Conservation (phyloP, 2,888 invertebrate genomes). For the Leucoma salicis region DNA sequence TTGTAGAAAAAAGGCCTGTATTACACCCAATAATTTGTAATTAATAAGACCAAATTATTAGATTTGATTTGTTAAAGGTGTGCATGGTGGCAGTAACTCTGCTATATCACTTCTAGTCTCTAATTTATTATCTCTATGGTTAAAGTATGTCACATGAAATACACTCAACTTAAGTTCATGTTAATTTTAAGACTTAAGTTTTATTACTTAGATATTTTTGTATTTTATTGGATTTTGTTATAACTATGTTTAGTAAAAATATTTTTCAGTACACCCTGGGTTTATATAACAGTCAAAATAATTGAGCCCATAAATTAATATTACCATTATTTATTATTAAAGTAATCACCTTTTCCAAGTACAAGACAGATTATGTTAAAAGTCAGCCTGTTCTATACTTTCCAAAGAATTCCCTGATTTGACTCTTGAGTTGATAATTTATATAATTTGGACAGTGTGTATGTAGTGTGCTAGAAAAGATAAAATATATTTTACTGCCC, state of each 20-base stretch:
- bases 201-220: constrained; percentile 39
- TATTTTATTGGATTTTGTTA: constrained; percentile 40
- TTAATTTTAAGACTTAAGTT: constrained; percentile 40
- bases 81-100: not conserved
- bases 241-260: constrained; percentile 30
- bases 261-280: constrained; percentile 24
- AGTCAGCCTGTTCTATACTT: constrained; percentile 35
- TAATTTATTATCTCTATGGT: too few relatives aligned
- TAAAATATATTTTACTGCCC: constrained; percentile 30
- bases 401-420: constrained; percentile 31
- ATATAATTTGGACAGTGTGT: constrained; percentile 32
- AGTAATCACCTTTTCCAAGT: constrained; percentile 30
- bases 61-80: constrained; percentile 24
- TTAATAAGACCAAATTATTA: too few relatives aligned
- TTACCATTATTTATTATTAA: constrained; percentile 20
- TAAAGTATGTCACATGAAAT: constrained; percentile 17
- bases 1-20: too few relatives aligned
- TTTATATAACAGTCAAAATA: constrained; percentile 22
- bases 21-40: too few relatives aligned
- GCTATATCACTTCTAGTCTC: too few relatives aligned
- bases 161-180: constrained; percentile 25
- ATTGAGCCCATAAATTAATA: constrained; percentile 3
- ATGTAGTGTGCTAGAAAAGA: constrained; percentile 42
- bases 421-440: constrained; percentile 11
- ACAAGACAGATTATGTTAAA: constrained; percentile 32